Base-by-base conservation (phyloP, 2,113 vertebrate species). In the Otis tarda region DNA sequence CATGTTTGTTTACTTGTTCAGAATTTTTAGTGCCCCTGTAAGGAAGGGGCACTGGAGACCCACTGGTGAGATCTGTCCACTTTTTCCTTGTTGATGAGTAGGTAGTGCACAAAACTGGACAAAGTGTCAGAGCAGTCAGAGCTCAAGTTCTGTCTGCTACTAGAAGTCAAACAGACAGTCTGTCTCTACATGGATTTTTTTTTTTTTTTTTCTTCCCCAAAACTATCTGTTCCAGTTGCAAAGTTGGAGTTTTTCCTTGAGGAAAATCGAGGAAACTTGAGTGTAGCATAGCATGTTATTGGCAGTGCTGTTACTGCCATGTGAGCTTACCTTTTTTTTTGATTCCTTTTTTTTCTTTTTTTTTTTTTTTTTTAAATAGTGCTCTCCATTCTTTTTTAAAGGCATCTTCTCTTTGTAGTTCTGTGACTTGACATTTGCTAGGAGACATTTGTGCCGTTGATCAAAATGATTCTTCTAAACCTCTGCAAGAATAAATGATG, bases 311-410 rank as follows among this genome's bases (percentile, higher is more conserved):
- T 70, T 68, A 43, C 27, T 83, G 52, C 52, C 30, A 11, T 15
- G 10, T 23, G 33, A 91, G 17, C 30, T 69, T 81, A 59, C 7
- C 7, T 28, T 8, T 17, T 12, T 28, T 37, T 39, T 7, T 4
- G 4, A 23, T 18, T 8, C 14, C 3, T 13, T 16, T 30, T 39
- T n/a, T 7, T 4, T 5, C 23, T 18, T 6, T 19, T 5, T 4
- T 1, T 9, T 6, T 8, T 19, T 45, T 47, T 76, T 57, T 69
- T 30, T 52, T 28, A 52, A 79, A 50, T 18, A 75, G 30, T 53
- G 18, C 6, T 85, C 12, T 75, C 6, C 8, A 8, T 35, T 78
- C 7, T 30, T 30, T 65, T 67, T 73, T 60, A n/a, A 45, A 65
- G 37, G 22, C 30, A 14, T 86, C 56, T 86, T 78, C n/a, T 60